Conservation (phyloP, 2,113 vertebrate genomes). For the Hydropotes inermis region DNA sequence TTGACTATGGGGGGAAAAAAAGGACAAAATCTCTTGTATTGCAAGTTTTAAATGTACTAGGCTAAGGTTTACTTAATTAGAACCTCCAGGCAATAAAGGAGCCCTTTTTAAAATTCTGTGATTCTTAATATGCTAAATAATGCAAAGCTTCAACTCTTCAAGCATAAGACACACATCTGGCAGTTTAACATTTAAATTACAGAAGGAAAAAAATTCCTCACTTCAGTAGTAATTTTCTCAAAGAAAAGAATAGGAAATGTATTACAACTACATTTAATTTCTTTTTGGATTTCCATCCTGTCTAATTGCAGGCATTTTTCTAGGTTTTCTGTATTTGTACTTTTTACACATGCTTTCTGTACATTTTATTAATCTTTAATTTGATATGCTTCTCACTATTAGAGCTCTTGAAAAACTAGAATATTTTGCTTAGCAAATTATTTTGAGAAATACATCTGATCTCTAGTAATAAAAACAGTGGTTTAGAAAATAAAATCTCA, state of each 20-base stretch:
- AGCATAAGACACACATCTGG: constrained; percentile 99
- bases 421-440: constrained; percentile 77
- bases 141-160: constrained; percentile 99
- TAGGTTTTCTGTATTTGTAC: constrained; percentile 75
- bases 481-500: constrained; percentile 72
- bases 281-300: constrained; percentile 90
- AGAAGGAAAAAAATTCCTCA: constrained; percentile 79
- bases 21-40: constrained; percentile 92
- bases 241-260: constrained; percentile 92
- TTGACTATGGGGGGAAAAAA: constrained; percentile 81
- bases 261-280: constrained; percentile 94
- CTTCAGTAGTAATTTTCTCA: constrained; percentile 95
- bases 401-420: constrained; percentile 74
- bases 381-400: constrained; percentile 75
- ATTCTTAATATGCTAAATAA: constrained; percentile 99
- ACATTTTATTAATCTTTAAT: constrained; percentile 84
- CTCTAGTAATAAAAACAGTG: constrained; percentile 77
- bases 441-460: constrained; percentile 77
- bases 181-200: constrained; percentile 99
- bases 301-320: constrained; percentile 89
- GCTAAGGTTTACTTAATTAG: constrained; percentile 99
- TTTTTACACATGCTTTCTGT: constrained; percentile 78
- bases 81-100: constrained; percentile 98
- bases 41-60: constrained; percentile 99
- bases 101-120: constrained; percentile 99